phyloP scores from a whole-genome alignment of 2,113 vertebrate genomes.

The Zapus hudsonius region DNA sequence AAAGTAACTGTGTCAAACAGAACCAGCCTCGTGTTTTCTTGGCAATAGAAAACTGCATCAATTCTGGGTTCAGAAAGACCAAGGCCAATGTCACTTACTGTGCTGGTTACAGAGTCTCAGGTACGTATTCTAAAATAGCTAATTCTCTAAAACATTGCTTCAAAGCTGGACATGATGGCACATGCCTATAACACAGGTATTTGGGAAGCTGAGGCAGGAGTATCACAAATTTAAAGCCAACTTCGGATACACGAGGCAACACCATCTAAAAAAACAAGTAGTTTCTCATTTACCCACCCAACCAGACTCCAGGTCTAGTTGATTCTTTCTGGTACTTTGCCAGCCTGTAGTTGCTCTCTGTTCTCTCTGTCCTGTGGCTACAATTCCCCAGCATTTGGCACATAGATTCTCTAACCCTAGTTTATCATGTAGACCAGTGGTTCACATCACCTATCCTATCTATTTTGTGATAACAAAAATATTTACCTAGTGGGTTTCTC shows the following conservation, averaged over 20 bases:
- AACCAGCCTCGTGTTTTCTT: not conserved
- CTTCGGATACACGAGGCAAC: not conserved
- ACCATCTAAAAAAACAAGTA: not conserved
- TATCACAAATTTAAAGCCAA: not conserved
- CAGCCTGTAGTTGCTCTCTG: not conserved
- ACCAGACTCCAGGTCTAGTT: not conserved
- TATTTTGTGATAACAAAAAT: not conserved
- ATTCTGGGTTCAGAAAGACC: not conserved
- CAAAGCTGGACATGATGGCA: not conserved
- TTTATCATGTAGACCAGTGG: not conserved
- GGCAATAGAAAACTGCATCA: not conserved
- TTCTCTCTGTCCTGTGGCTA: not conserved
- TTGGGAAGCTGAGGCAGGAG: not conserved
- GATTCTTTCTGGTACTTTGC: not conserved
- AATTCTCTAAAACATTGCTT: not conserved
- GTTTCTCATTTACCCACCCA: not conserved
- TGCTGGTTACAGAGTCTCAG: not conserved
- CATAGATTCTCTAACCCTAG: not conserved
- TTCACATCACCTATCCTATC: not conserved
- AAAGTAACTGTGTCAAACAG: not conserved
- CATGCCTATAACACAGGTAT: not conserved
- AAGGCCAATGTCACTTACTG: not conserved
- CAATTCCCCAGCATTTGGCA: not conserved
- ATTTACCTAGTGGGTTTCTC: not conserved
- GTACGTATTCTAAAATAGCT: slow-evolving; percentile 17